These are phyloP conservation scores for Euplagia quadripunctaria DNA, from an alignment of 2,888 invertebrate species.

Conservation along the genomic window DNA sequence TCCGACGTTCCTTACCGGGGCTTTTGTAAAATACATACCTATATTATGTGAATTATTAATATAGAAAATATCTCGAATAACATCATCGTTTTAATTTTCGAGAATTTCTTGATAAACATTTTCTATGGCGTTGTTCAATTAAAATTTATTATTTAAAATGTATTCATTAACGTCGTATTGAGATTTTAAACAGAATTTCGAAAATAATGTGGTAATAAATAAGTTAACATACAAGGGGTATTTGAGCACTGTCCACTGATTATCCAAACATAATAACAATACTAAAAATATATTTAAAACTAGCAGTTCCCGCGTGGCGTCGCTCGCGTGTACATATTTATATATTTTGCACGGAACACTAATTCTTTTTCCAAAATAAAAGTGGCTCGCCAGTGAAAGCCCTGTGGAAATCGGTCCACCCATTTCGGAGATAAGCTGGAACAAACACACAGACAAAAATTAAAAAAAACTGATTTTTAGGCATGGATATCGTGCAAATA, in stretches of 20 bases:
- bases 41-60: constrained; percentile 44
- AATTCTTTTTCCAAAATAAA: too few species aligned
- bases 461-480: too few species aligned
- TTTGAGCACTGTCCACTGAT: background rate
- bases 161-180: background rate
- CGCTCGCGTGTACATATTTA: too few species aligned
- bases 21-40: constrained; percentile 33
- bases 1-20: constrained; percentile 19
- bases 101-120: constrained; percentile 28
- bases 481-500: too few species aligned
- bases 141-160: constrained; percentile 15
- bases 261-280: background rate
- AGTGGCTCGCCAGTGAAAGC: too few species aligned
- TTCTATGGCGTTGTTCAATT: constrained; percentile 28
- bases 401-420: too few species aligned
- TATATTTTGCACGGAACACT: too few species aligned
- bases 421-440: too few species aligned
- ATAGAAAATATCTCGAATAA: constrained; percentile 19
- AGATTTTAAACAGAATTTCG: background rate
- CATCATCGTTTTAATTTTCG: constrained; percentile 31
- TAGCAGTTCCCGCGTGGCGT: too few species aligned
- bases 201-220: background rate
- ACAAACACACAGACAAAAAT: too few species aligned
- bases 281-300: too few species aligned
- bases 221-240: background rate